These are phyloP conservation scores for Kryptopterus vitreolus DNA, from an alignment of 2,797 vertebrate species.

Conservation along the genomic window DNA sequence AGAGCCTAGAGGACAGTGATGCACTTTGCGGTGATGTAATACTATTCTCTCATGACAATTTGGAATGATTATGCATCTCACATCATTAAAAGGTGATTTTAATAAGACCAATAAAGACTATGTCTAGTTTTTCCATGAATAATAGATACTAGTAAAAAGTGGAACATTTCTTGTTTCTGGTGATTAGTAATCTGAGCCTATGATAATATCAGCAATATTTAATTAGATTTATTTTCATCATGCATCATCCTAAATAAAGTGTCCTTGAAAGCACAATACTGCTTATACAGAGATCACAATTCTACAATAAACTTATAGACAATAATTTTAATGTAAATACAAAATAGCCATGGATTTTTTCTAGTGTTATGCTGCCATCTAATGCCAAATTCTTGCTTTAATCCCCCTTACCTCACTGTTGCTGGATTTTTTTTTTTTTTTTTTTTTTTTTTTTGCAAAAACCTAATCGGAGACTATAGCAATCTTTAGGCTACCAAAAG, in stretches of 20 bases:
- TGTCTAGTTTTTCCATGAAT: not conserved
- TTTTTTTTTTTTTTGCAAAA: too few species aligned
- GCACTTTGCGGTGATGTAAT: not conserved
- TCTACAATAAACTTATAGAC: not conserved
- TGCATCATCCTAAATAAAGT: not conserved
- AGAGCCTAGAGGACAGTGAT: not conserved
- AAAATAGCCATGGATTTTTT: not conserved
- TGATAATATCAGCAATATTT: not conserved
- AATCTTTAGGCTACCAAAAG: too few species aligned
- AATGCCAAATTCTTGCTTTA: slow-evolving; percentile 7
- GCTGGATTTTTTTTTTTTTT: too few species aligned
- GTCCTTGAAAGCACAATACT: not conserved
- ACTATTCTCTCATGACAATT: not conserved
- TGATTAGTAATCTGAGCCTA: not conserved
- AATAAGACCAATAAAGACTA: not conserved
- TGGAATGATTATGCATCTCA: not conserved
- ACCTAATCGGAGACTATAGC: too few species aligned
- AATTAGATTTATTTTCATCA: not conserved
- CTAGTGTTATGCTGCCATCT: slow-evolving; percentile 39
- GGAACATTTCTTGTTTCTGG: not conserved
- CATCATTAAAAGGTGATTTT: not conserved
- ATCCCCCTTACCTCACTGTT: too few species aligned
- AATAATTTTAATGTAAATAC: not conserved
- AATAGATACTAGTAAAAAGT: not conserved
- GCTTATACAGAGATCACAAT: not conserved